Evolutionary conservation across 23 tunicate genomes (phyloP), one percentile per base, ranked within the genome.

Genomic region (Pegea sp.): DNA sequence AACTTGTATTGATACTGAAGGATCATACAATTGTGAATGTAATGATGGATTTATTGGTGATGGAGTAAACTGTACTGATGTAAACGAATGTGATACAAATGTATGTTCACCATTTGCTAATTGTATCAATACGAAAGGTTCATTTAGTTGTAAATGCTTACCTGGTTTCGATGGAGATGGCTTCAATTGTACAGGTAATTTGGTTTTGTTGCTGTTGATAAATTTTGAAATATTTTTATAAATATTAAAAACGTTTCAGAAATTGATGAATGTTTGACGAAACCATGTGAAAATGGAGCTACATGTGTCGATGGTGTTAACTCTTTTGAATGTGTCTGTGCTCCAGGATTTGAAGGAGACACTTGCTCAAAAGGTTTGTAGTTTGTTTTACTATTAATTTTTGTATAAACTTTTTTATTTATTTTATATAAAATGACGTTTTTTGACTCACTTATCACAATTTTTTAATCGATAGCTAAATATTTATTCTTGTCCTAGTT

Each of bases 61-160:
- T 42, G 61, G 61, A 3, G 42, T 56, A 2, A 22, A 26, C 3
- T 56, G 46, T 16, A 16, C 11, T 11, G 46, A 38, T 38, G 11
- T 38, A 16, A 16, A 38, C 46, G 46, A 38, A 16, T 38, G 46
- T 16, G 13, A 38, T 11, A 16, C 13, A 38, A 38, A 38, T 38
- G 13, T 16, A 11, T 38, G 46, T 16, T 11, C 13, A 11, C 13
- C 11, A 16, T 8, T 8, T 16, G 46, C 46, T 16, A 38, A 11
- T 16, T 67, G 73, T 23, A 29, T 26, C 31, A 67, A 67, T 57
- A 30, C 16, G 31, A 48, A 30, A 52, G 73, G 73, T 2, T 43
- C 49, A 18, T 67, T 31, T 30, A 22, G 5, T 31, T 67, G 73
- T 30, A 29, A 23, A n/a, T 67, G 73, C 30, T 30, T 3, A 31